Conservation (phyloP, 2,888 invertebrate genomes). For the Amphimallon solstitiale region DNA sequence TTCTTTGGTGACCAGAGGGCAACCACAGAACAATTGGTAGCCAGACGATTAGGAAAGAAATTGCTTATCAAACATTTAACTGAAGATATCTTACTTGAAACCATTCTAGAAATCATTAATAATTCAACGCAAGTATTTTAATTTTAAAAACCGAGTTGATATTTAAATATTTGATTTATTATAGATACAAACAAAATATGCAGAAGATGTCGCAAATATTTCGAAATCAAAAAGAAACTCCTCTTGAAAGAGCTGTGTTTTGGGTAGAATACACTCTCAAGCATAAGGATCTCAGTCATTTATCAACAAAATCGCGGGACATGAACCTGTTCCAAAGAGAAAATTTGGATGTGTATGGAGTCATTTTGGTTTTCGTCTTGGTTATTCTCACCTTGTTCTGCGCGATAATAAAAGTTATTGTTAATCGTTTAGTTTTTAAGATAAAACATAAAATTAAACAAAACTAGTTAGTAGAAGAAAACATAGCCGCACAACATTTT, state of each 20-base stretch:
- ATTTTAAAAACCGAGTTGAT: neutral
- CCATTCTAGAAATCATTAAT: slow-evolving; percentile 48
- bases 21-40: slow-evolving; percentile 52
- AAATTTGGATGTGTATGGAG: slow-evolving; percentile 34
- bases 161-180: slow-evolving; percentile 20
- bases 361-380: too few relatives aligned
- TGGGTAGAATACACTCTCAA: slow-evolving; percentile 47
- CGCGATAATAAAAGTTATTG: too few relatives aligned
- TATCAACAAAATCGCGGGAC: slow-evolving; percentile 39
- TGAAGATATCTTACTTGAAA: slow-evolving; percentile 41
- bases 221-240: slow-evolving; percentile 43
- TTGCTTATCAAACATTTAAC: slow-evolving; percentile 47
- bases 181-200: slow-evolving; percentile 46
- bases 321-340: slow-evolving; percentile 38
- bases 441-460: too few relatives aligned
- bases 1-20: slow-evolving; percentile 54
- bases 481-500: too few relatives aligned
- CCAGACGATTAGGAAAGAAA: slow-evolving; percentile 47
- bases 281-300: slow-evolving; percentile 42
- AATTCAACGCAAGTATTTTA: slow-evolving; percentile 47
- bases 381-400: too few relatives aligned
- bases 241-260: slow-evolving; percentile 45
- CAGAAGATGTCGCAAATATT: slow-evolving; percentile 42
- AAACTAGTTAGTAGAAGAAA: too few relatives aligned
- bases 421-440: too few relatives aligned